A percentile compares a stretch with the other conserved stretches of the same genome.
phyloP scores from a whole-genome alignment of 1,140 invertebrate species.

The Campoletis sonorensis region DNA sequence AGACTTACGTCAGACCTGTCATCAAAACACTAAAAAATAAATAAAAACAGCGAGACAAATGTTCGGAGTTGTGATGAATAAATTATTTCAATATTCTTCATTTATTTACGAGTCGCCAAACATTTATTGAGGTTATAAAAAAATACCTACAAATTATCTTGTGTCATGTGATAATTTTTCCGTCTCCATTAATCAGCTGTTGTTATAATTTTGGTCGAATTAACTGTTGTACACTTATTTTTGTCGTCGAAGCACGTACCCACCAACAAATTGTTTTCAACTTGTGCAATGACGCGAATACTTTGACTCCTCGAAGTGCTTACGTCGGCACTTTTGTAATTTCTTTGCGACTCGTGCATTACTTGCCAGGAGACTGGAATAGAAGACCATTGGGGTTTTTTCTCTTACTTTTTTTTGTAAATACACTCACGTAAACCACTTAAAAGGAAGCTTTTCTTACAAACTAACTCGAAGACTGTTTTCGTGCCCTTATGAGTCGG shows the following conservation, averaged over 20 bases:
- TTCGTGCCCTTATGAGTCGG: background rate
- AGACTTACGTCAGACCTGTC: background rate
- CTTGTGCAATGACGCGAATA: conserved; percentile 50
- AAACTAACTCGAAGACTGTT: background rate
- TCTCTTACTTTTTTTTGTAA: background rate
- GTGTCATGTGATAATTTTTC: too few relatives aligned
- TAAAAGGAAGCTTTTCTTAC: background rate
- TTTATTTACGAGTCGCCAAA: too few relatives aligned
- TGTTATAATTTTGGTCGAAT: too few relatives aligned
- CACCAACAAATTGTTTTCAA: conserved; percentile 56
- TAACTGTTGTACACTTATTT: background rate
- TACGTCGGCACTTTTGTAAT: conserved; percentile 53
- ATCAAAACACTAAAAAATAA: conserved; percentile 3
- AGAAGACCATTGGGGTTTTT: background rate
- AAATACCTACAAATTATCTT: too few relatives aligned
- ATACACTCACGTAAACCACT: background rate
- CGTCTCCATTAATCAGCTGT: too few relatives aligned
- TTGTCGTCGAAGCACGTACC: conserved; percentile 11
- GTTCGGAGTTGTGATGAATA: too few relatives aligned
- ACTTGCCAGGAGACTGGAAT: background rate
- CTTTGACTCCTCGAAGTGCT: conserved; percentile 52
- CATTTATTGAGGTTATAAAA: too few relatives aligned
- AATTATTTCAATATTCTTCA: too few relatives aligned
- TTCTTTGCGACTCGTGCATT: background rate
- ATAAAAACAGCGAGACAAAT: background rate